Base-by-base conservation (phyloP, 2,797 vertebrate species). In the Pogonophryne albipinna region DNA sequence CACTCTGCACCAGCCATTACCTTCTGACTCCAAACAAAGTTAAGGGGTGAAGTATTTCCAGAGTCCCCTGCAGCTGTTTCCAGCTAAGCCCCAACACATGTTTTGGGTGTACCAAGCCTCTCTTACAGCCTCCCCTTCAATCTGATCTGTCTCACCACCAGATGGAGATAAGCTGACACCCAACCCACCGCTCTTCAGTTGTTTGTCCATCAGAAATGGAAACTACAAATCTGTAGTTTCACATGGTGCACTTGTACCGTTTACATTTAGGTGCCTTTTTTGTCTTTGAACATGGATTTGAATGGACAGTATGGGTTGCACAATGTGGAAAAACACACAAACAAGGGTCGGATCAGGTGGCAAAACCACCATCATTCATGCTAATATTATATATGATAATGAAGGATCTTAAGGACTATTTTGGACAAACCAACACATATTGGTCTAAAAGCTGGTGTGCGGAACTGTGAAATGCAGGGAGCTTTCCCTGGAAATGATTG, bases 151-250 rank as follows among this genome's bases (percentile, higher is more conserved):
- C 65, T 62, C 61, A 57, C 68, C 76, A 78, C 71, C 69, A 80
- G 74, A 82, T 75, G 74, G 51, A 73, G 66, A 63, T 82, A 66
- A 62, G 13, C 10, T 60, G 66, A 66, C 62, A 76, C 45, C 45
- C 45, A 57, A 68, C 34, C 7, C 31, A 60, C 5, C 12, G 6
- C 17, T 44, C 58, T 56, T 68, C 10, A 49, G 16, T 31, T 45
- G 14, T 57, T 6, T 41, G 31, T 56, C 60, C 20, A 60, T 16
- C 3, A 47, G 15, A 71, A 71, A 71, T 46, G 2, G 41, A 17
- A 53, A 49, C 19, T 17, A 11, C 17, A 62, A 27, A 67, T 34
- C 60, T 41, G 17, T 23, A 23, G 23, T 23, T 23, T 23, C 11
- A 6, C 5, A n/a, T 19, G 4, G 3, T 23, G 38, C 42, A 27